phyloP scores from a whole-genome alignment of 1,140 invertebrate genomes.

The Drosophila sulfurigaster region DNA sequence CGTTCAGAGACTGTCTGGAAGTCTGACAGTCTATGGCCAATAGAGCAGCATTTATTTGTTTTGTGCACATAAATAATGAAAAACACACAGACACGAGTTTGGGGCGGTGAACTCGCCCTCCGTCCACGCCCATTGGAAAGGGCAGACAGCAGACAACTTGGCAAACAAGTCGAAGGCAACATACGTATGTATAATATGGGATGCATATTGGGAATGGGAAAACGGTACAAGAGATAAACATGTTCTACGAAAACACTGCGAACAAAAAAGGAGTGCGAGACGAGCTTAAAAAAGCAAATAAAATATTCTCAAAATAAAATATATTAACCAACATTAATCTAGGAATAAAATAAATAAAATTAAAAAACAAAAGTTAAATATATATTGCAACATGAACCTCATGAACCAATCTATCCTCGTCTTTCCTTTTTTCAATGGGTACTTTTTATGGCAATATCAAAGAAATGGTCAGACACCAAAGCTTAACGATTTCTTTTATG shows the following conservation, averaged over 20 bases:
- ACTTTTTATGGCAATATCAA: slow-evolving; percentile 21
- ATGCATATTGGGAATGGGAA: slow-evolving; percentile 35
- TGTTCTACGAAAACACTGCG: slow-evolving; percentile 63
- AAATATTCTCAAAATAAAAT: slow-evolving; percentile 17
- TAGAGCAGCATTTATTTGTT: slow-evolving; percentile 57
- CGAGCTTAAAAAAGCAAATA: not conserved
- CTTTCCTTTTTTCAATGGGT: not conserved
- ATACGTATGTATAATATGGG: slow-evolving; percentile 37
- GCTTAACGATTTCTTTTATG: slow-evolving; percentile 75
- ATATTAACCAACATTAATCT: not conserved
- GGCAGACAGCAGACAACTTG: slow-evolving; percentile 51
- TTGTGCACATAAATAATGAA: slow-evolving; percentile 73
- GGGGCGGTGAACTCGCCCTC: slow-evolving; percentile 1
- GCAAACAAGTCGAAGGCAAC: slow-evolving; percentile 61
- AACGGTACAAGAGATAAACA: slow-evolving; percentile 64
- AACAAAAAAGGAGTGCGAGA: slow-evolving; percentile 10
- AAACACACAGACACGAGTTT: slow-evolving; percentile 27
- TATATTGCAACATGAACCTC: not conserved
- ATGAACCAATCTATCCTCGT: not conserved
- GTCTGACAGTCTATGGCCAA: slow-evolving; percentile 50
- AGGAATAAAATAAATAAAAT: not conserved
- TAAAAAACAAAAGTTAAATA: not conserved
- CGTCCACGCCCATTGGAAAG: slow-evolving; percentile 10
- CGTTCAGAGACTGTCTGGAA: slow-evolving; percentile 18
- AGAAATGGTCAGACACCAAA: slow-evolving; percentile 60